Percentiles rank a stretch among this genome's conserved stretches.
Conservation (phyloP, 53 echinoderm and acorn worm species). For the Crossaster papposus region DNA sequence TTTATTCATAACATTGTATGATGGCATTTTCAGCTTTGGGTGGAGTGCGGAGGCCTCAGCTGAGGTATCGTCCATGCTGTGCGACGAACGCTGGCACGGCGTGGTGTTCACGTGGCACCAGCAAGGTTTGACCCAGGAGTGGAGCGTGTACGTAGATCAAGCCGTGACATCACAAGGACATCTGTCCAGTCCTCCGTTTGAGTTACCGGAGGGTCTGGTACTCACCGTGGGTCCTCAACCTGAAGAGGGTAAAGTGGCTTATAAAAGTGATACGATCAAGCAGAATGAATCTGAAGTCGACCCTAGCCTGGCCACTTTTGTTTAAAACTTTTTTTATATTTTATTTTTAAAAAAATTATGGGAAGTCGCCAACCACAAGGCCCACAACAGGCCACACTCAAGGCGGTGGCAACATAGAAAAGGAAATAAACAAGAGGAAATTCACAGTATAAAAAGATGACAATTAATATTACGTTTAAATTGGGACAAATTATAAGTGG, state of each 20-base stretch:
- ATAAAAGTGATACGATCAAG: no score
- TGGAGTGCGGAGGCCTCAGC: not conserved
- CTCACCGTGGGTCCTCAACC: not conserved
- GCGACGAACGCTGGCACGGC: constrained; percentile 33
- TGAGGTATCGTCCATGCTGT: not conserved
- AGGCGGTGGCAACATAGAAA: no score
- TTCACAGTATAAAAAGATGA: no score
- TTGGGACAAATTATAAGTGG: no score
- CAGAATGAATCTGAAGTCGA: no score
- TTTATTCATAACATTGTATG: not conserved
- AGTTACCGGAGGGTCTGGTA: not conserved
- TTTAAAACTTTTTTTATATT: no score
- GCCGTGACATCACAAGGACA: not conserved
- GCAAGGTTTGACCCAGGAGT: not conserved
- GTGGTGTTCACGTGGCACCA: not conserved
- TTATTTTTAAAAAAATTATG: no score
- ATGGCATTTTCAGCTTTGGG: not conserved
- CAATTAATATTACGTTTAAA: no score
- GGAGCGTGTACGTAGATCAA: constrained; percentile 20
- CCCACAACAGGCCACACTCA: no score
- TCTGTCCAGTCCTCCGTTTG: not conserved
- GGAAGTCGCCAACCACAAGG: no score
- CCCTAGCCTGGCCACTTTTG: no score
- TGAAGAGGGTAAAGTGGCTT: not conserved
- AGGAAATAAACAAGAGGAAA: no score